Evolutionary conservation across 2,888 invertebrate species (phyloP).

Genomic region (Scaptomyza tumidula): DNA sequence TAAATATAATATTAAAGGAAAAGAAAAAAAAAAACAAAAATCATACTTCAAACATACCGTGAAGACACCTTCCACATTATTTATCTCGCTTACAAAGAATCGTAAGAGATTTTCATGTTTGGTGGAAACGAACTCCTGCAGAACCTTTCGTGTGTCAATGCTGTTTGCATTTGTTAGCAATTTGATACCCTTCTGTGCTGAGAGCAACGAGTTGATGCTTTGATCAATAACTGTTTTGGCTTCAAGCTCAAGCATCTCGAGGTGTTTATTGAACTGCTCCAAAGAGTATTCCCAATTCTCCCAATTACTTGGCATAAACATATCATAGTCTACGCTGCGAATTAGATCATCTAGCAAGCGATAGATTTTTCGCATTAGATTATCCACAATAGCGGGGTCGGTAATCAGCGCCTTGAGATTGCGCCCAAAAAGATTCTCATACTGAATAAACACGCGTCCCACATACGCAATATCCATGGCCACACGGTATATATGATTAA

Average conservation of each 20-base stretch:
- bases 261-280: conserved; percentile 90
- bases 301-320: conserved; percentile 91
- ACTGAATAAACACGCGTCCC: conserved; percentile 92
- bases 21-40: too few species aligned
- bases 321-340: conserved; percentile 92
- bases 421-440: conserved; percentile 94
- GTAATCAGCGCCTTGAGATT: conserved; percentile 94
- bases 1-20: too few species aligned
- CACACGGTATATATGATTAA: conserved; percentile 93
- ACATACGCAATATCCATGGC: conserved; percentile 92
- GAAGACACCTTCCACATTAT: conserved; percentile 89
- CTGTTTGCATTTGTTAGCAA: conserved; percentile 92
- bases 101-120: conserved; percentile 94
- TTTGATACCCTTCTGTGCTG: conserved; percentile 92
- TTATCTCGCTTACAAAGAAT: conserved; percentile 93
- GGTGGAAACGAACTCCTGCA: conserved; percentile 89
- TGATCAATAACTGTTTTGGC: conserved; percentile 94
- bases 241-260: conserved; percentile 90
- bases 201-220: conserved; percentile 92
- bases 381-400: conserved; percentile 94
- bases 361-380: conserved; percentile 92
- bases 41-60: conserved; percentile 85
- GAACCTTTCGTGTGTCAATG: conserved; percentile 90
- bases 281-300: conserved; percentile 95
- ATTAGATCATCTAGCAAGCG: conserved; percentile 90